phyloP scores from a whole-genome alignment of 35 echinoderm and acorn worm species.

The Apostichopus californicus region DNA sequence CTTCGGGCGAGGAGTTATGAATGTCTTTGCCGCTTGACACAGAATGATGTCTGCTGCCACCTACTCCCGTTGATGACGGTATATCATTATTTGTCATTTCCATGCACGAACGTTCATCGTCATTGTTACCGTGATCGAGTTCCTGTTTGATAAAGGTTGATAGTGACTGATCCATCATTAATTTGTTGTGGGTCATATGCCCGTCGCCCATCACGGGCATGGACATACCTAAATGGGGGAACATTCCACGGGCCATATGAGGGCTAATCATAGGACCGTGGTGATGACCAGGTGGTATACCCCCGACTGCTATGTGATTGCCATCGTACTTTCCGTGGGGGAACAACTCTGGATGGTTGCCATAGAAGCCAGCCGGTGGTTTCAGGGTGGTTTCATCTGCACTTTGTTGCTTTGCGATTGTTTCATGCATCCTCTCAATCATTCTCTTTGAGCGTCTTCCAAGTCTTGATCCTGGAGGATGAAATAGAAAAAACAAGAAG shows the following conservation, averaged over 20 bases:
- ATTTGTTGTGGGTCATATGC: slow-evolving; percentile 50
- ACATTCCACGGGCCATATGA: slow-evolving; percentile 79
- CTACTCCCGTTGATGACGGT: slow-evolving; percentile 66
- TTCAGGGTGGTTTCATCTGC: slow-evolving; percentile 74
- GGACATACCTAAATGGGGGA: slow-evolving; percentile 58
- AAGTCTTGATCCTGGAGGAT: slow-evolving; percentile 78
- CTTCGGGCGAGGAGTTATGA: slow-evolving; percentile 56
- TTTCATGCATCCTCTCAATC: slow-evolving; percentile 99
- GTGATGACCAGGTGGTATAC: slow-evolving; percentile 14
- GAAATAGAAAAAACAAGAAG: slow-evolving; percentile 15
- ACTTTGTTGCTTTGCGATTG: slow-evolving; percentile 89
- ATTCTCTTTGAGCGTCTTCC: slow-evolving; percentile 94
- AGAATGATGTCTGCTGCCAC: slow-evolving; percentile 70
- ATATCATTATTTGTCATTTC: slow-evolving; percentile 73
- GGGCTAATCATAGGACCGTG: slow-evolving; percentile 65
- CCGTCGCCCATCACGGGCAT: slow-evolving; percentile 70
- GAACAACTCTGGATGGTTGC: slow-evolving; percentile 93
- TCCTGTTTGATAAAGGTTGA: slow-evolving; percentile 94
- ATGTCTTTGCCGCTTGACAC: slow-evolving; percentile 68
- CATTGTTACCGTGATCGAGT: slow-evolving; percentile 73
- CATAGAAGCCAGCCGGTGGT: slow-evolving; percentile 89
- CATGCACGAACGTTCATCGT: slow-evolving; percentile 65
- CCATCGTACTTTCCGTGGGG: slow-evolving; percentile 75
- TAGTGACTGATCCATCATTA: slow-evolving; percentile 79
- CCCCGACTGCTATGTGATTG: slow-evolving; percentile 52